Evolutionary conservation across 2,888 invertebrate genomes (phyloP).

Genomic region (Acanthosepion pharaonis): DNA sequence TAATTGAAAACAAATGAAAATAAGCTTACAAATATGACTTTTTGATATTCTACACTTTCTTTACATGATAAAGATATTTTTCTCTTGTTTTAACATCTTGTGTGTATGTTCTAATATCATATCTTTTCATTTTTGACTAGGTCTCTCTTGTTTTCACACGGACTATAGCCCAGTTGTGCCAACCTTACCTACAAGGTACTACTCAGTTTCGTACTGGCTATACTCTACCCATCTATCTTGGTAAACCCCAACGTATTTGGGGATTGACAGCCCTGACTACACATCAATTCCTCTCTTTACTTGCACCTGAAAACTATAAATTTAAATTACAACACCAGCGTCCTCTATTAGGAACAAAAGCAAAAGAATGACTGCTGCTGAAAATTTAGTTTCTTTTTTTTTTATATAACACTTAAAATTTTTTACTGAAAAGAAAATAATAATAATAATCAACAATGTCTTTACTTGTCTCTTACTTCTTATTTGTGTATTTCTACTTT

Average conservation of each 20-base stretch:
- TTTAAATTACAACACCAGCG: conserved; percentile 59
- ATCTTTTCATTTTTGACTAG: conserved; percentile 54
- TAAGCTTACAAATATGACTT: neutral
- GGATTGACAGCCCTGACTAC: conserved; percentile 74
- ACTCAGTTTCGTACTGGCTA: conserved; percentile 67
- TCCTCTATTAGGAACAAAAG: neutral
- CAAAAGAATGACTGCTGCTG: neutral
- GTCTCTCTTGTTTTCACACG: conserved; percentile 76
- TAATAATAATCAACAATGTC: too few relatives aligned
- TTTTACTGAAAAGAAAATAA: neutral
- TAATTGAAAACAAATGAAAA: neutral
- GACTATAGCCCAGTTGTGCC: conserved; percentile 62
- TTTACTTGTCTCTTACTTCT: neutral
- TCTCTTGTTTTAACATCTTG: too few relatives aligned
- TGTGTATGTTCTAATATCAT: too few relatives aligned
- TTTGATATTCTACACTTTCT: too few relatives aligned
- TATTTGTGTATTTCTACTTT: too few relatives aligned
- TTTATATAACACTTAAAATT: neutral
- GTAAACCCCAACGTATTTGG: conserved; percentile 71
- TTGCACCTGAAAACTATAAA: conserved; percentile 67
- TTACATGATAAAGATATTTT: too few relatives aligned
- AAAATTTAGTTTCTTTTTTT: neutral
- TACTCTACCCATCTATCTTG: conserved; percentile 67
- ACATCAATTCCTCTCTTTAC: conserved; percentile 67
- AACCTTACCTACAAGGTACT: conserved; percentile 56